These are phyloP conservation scores for Muscicapa comitata DNA, from an alignment of 2,797 vertebrate species.

Conservation along the genomic window DNA sequence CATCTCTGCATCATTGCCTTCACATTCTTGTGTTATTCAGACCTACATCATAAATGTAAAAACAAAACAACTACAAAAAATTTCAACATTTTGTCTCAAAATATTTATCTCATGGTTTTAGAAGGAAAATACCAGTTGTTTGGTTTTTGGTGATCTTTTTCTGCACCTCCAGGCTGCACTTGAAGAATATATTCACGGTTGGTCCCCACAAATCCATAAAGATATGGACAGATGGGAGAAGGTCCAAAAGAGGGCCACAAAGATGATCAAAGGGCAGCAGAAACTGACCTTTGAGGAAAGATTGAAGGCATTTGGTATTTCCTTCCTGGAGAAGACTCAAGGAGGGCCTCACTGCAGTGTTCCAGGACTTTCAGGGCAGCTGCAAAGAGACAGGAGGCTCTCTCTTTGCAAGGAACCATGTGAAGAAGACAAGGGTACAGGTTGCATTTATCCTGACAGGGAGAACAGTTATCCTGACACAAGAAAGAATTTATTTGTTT, in stretches of 20 bases:
- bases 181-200: background rate
- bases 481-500: background rate
- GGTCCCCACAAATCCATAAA: background rate
- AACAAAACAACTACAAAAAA: background rate
- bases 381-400: background rate
- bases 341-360: background rate
- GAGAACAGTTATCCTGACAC: background rate
- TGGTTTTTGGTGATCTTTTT: background rate
- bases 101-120: background rate
- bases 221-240: background rate
- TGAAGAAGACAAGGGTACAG: background rate
- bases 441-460: background rate
- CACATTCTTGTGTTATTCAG: background rate
- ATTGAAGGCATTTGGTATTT: background rate
- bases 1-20: background rate
- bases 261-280: background rate
- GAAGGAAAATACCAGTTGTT: background rate
- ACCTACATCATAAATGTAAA: background rate
- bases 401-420: background rate
- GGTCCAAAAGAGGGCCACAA: background rate
- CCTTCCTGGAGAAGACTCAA: background rate
- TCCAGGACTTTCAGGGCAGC: background rate
- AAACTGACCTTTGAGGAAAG: background rate
- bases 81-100: background rate
- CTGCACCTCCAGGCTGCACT: background rate